Evolutionary conservation across 1,140 invertebrate genomes (phyloP).

Genomic region (Gyrodactylus salaris): DNA sequence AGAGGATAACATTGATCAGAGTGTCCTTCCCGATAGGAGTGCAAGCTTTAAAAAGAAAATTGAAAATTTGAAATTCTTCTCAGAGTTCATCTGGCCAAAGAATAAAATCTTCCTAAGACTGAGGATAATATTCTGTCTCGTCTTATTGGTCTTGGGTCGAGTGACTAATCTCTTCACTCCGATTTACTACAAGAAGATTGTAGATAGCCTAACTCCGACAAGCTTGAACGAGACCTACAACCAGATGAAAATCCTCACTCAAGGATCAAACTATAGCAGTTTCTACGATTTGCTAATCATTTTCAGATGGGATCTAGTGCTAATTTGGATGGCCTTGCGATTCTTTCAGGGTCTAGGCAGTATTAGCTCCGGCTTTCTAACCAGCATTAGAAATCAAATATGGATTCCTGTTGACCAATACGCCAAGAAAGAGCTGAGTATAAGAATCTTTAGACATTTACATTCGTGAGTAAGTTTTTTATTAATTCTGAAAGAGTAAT

Average conservation of each 20-base stretch:
- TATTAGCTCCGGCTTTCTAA: constrained; percentile 35
- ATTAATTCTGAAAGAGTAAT: not conserved
- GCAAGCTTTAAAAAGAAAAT: not conserved
- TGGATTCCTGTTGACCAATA: constrained; percentile 84
- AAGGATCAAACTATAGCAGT: not conserved
- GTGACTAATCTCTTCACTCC: constrained; percentile 68
- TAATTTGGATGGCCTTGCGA: constrained; percentile 48
- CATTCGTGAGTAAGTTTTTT: constrained; percentile 32
- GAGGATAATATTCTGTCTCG: constrained; percentile 44
- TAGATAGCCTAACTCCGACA: constrained; percentile 31
- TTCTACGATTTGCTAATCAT: constrained; percentile 14
- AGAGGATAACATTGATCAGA: not conserved
- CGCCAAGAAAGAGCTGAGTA: constrained; percentile 55
- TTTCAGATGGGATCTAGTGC: constrained; percentile 53
- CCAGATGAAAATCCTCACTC: constrained; percentile 1
- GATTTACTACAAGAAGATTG: constrained; percentile 57
- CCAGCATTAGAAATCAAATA: constrained; percentile 51
- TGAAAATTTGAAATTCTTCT: not conserved
- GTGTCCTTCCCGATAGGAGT: not conserved
- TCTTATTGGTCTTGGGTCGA: constrained; percentile 35
- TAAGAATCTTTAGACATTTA: constrained; percentile 44
- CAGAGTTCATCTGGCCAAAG: constrained; percentile 41
- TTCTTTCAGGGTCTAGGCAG: constrained; percentile 53
- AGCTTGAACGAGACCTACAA: constrained; percentile 1
- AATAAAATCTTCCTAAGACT: constrained; percentile 39